Evolutionary conservation across 2,113 vertebrate genomes (phyloP).

Genomic region (Erythrolamprus reginae): DNA sequence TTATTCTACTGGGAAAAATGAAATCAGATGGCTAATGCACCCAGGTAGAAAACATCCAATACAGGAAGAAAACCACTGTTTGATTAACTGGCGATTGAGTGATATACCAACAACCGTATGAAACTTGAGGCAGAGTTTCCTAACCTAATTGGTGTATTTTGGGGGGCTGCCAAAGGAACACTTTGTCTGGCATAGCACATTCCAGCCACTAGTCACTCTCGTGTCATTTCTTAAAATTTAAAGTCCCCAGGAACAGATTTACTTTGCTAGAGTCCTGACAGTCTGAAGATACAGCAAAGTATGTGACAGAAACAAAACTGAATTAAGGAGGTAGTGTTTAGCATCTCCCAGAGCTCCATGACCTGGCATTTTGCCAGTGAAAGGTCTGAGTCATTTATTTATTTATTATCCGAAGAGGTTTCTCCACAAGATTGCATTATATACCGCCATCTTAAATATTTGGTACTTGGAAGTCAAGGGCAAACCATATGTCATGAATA

Average conservation of each 20-base stretch:
- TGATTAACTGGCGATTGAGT: neutral
- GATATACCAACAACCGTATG: slow-evolving; percentile 12
- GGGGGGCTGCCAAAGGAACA: slow-evolving; percentile 24
- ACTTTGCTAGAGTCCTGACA: neutral
- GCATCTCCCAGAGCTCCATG: neutral
- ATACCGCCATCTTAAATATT: neutral
- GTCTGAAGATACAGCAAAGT: slow-evolving; percentile 14
- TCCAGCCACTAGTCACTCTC: slow-evolving; percentile 21
- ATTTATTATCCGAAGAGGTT: neutral
- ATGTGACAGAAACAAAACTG: slow-evolving; percentile 24
- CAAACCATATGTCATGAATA: neutral
- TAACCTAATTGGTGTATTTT: slow-evolving; percentile 29
- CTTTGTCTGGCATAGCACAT: slow-evolving; percentile 13
- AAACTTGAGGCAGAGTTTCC: slow-evolving; percentile 33
- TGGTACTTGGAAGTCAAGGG: neutral
- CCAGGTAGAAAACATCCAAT: slow-evolving; percentile 27
- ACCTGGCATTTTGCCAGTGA: neutral
- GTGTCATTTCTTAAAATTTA: slow-evolving; percentile 20
- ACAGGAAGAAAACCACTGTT: slow-evolving; percentile 23
- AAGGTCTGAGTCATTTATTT: neutral
- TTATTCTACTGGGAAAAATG: slow-evolving; percentile 41
- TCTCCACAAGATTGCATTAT: neutral
- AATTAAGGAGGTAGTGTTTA: slow-evolving; percentile 14
- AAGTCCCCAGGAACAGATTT: slow-evolving; percentile 18
- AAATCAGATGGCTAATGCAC: slow-evolving; percentile 40